Conservation (phyloP, 1,140 invertebrate genomes). For the Littorina saxatilis region DNA sequence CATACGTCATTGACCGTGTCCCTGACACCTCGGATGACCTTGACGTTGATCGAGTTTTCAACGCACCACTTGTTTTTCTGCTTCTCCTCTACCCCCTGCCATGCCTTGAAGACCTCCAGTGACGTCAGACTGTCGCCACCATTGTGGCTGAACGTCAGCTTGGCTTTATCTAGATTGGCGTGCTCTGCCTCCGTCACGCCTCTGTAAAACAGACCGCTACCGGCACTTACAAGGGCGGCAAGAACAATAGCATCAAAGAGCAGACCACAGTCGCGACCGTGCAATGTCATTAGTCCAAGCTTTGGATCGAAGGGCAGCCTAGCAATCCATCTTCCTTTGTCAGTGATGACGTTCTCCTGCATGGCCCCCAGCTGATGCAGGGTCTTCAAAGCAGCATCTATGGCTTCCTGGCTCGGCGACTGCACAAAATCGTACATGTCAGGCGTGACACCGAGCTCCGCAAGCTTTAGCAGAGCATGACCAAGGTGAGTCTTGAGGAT, state of each 20-base stretch:
- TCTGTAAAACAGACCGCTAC: constrained; percentile 55
- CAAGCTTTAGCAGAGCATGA: constrained; percentile 61
- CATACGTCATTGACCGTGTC: constrained; percentile 61
- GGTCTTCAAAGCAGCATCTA: constrained; percentile 51
- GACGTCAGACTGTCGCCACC: constrained; percentile 95
- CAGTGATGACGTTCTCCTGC: constrained; percentile 59
- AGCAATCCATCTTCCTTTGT: constrained; percentile 62
- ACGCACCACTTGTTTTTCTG: constrained; percentile 63
- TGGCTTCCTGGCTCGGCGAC: constrained; percentile 50
- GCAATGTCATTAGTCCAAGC: constrained; percentile 52
- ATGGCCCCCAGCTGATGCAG: constrained; percentile 60
- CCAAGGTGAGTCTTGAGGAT: constrained; percentile 64
- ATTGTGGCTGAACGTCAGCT: constrained; percentile 84
- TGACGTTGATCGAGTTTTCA: constrained; percentile 63
- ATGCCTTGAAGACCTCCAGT: constrained; percentile 87
- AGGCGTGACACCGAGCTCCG: constrained; percentile 58
- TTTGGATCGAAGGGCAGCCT: constrained; percentile 65
- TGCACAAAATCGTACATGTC: constrained; percentile 66
- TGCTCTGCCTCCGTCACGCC: constrained; percentile 79
- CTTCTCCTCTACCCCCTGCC: constrained; percentile 54
- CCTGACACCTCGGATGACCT: constrained; percentile 54
- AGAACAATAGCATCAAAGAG: constrained; percentile 78
- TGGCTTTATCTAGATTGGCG: constrained; percentile 80
- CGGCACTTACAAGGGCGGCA: constrained; percentile 48
- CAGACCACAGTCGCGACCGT: constrained; percentile 72